Evolutionary conservation across 2,113 vertebrate species (phyloP).

Genomic region (Cottus gobio): DNA sequence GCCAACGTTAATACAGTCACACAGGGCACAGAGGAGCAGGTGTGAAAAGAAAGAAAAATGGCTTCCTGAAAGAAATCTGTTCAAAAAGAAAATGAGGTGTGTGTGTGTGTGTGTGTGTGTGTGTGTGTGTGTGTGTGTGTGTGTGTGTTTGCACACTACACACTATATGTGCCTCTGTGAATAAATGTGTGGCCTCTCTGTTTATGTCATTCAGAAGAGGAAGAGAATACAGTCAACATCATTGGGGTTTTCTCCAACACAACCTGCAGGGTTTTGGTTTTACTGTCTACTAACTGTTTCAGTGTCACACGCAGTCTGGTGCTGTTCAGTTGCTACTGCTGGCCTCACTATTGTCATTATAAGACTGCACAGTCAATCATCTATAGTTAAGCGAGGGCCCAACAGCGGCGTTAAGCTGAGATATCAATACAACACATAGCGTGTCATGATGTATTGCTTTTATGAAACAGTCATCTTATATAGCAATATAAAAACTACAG

Average conservation of each 20-base stretch:
- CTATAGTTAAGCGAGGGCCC: no score
- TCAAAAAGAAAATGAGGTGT: slow-evolving; percentile 11
- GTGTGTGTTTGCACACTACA: not conserved
- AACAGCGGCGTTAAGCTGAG: no score
- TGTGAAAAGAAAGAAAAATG: not conserved
- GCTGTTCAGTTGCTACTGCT: not conserved
- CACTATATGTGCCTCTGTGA: not conserved
- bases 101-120: not conserved
- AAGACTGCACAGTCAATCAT: not conserved
- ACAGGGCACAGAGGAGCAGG: not conserved
- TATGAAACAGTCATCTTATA: no score
- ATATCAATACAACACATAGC: no score
- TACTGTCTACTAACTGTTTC: not conserved
- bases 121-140: not conserved
- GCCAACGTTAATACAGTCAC: slow-evolving; percentile 38
- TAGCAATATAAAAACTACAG: no score
- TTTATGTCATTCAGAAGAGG: not conserved
- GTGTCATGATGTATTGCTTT: no score
- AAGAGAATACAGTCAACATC: not conserved
- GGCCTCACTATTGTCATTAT: not conserved
- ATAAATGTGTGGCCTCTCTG: not conserved
- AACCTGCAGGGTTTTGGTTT: not conserved
- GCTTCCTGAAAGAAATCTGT: slow-evolving; percentile 18
- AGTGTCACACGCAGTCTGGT: no score
- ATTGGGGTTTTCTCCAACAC: not conserved